Evolutionary conservation across 2,113 vertebrate genomes (phyloP), one percentile per base, ranked within the genome.

Genomic region (Pandion haliaetus): DNA sequence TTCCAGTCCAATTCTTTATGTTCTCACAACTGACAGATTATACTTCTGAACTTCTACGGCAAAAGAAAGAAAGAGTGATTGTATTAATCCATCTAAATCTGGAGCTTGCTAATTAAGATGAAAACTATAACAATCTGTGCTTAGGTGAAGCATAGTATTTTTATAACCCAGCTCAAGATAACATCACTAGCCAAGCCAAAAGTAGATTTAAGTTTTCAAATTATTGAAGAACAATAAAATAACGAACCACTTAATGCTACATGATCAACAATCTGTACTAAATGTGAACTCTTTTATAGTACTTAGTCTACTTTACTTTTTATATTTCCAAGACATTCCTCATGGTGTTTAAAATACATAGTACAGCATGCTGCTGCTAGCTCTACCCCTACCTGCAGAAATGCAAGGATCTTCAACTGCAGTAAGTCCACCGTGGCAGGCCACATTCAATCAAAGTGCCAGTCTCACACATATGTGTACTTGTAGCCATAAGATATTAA

Each of bases 41-140:
- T 97, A 97, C 95, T 92, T 74, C 91, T 95, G 95, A 97, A 96
- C 92, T 88, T 82, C 84, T 38, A 84, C 1, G 7, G 94, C 61
- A 91, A 95, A 95, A 95, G 92, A 93, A 95, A 89, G 81, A 93
- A 88, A 96, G 95, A 94, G n/a, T 95, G 76, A 93, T 81, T 89
- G 86, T 94, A 97, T 96, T 94, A 98, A 97, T 96, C 65, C 61
- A 69, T 97, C 96, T 95, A 94, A 98, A 95, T 88, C 95, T 96
- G 92, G 81, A 82, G 91, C 72, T 95, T 92, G 92, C 91, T 97
- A 98, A 98, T 97, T 97, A 97, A 98, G 95, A 97, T 76, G 95
- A 96, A 97, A 97, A 96, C 85, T 93, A 54, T 96, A 97, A 96
- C 97, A 96, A 82, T 88, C 96, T 97, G 82, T 86, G 96, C 95